Evolutionary conservation across 2,113 vertebrate species (phyloP).

Genomic region (Sciurus niger): DNA sequence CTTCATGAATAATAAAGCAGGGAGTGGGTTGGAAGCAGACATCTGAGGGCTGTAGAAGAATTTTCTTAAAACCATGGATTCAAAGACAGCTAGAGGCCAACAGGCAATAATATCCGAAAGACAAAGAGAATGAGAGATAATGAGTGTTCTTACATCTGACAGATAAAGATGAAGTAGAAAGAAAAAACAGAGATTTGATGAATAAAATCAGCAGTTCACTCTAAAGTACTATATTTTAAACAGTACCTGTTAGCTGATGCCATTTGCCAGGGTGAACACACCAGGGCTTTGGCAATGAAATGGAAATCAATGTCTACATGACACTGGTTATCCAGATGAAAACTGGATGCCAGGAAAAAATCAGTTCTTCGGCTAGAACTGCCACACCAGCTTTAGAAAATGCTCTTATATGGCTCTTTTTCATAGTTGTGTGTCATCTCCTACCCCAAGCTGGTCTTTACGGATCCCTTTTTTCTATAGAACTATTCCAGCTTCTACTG

Average conservation of each 20-base stretch:
- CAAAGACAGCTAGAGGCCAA: not conserved
- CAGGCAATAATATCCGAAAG: not conserved
- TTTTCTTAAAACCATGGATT: not conserved
- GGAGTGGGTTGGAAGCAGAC: not conserved
- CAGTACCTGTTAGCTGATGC: not conserved
- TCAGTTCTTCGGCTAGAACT: not conserved
- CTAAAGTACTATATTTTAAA: constrained; percentile 30
- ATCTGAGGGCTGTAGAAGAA: not conserved
- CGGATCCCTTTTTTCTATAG: not conserved
- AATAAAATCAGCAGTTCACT: not conserved
- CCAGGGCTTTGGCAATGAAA: not conserved
- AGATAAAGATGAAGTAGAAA: constrained; percentile 3
- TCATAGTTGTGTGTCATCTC: not conserved
- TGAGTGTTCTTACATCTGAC: not conserved
- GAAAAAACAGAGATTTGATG: not conserved
- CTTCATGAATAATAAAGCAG: constrained; percentile 53
- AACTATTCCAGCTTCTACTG: constrained; percentile 2
- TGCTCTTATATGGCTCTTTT: not conserved
- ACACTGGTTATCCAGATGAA: not conserved
- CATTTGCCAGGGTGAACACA: not conserved
- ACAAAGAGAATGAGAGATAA: not conserved
- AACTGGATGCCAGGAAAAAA: not conserved
- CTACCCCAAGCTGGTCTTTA: not conserved
- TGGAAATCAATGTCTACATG: not conserved
- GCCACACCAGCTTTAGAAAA: not conserved